Evolutionary conservation across 2,888 invertebrate species (phyloP).

Genomic region (Acleris holmiana): DNA sequence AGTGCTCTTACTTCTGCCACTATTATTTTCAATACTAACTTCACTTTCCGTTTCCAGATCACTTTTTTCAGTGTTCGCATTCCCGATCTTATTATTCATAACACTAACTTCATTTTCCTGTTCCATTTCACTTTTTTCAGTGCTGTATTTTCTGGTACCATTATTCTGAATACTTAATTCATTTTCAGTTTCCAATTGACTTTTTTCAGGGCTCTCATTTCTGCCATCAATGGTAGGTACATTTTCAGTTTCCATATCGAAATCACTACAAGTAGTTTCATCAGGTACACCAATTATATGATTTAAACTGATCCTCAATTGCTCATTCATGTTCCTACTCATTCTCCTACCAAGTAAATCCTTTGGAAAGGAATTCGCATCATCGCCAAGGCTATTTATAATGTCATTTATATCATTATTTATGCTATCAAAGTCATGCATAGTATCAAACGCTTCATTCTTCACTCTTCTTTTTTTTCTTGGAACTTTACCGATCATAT

Average conservation of each 20-base stretch:
- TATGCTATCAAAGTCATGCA: conserved; percentile 45
- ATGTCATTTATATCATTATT: conserved; percentile 52
- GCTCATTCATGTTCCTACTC: conserved; percentile 36
- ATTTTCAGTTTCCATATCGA: conserved; percentile 7
- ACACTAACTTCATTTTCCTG: too few species aligned
- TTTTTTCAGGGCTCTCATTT: background rate
- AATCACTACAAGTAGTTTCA: background rate
- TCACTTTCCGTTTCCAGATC: background rate
- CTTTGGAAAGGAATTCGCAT: conserved; percentile 28
- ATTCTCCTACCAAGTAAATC: conserved; percentile 33
- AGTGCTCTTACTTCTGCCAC: background rate
- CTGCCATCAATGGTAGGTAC: conserved; percentile 5
- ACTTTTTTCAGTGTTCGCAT: too few species aligned
- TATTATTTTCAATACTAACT: background rate
- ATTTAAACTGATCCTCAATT: conserved; percentile 28
- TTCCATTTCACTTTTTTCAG: background rate
- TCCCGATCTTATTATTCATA: too few species aligned
- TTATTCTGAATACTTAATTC: background rate
- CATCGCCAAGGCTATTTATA: conserved; percentile 52
- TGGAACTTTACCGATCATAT: conserved; percentile 59
- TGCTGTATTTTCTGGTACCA: background rate
- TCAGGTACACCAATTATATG: conserved; percentile 23
- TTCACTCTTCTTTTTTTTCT: conserved; percentile 53
- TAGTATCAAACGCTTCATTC: conserved; percentile 46
- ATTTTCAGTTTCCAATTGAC: background rate